phyloP scores from a whole-genome alignment of 2,888 invertebrate species.

The Crioceris asparagi region DNA sequence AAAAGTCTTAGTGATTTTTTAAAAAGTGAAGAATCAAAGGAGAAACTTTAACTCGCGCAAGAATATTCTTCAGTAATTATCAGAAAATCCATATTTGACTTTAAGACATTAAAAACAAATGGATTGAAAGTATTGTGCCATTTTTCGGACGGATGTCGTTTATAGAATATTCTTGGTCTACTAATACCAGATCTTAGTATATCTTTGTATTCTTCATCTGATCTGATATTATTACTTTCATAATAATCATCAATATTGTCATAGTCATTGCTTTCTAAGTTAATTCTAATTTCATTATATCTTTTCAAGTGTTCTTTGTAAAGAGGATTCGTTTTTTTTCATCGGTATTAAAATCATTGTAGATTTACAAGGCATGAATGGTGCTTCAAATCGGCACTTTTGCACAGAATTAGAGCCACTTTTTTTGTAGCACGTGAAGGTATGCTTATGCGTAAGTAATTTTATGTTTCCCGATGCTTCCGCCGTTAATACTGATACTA shows the following conservation, averaged over 20 bases:
- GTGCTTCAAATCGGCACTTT: conserved; percentile 26
- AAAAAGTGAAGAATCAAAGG: too few species aligned
- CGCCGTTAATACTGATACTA: conserved; percentile 21
- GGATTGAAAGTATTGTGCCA: not conserved
- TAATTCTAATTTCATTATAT: conserved; percentile 7
- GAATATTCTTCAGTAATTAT: conserved; percentile 32
- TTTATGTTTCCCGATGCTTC: conserved; percentile 22
- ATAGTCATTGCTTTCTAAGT: conserved; percentile 16
- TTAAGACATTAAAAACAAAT: not conserved
- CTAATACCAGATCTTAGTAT: conserved; percentile 16
- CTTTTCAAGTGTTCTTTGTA: not conserved
- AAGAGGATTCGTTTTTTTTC: conserved; percentile 11
- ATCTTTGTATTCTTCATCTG: conserved; percentile 21
- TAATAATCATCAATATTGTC: conserved; percentile 17
- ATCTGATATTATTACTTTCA: conserved; percentile 10
- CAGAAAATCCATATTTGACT: not conserved
- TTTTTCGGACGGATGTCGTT: not conserved
- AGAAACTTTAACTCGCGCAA: too few species aligned
- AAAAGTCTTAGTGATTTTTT: too few species aligned
- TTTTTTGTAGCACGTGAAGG: conserved; percentile 26
- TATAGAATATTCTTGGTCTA: not conserved
- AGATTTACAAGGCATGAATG: conserved; percentile 23
- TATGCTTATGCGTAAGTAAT: conserved; percentile 26
- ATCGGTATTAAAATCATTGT: conserved; percentile 23
- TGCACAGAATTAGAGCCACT: conserved; percentile 6